These are phyloP conservation scores for Druon quercuslanigerum DNA, from an alignment of 1,140 invertebrate genomes.

Conservation along the genomic window DNA sequence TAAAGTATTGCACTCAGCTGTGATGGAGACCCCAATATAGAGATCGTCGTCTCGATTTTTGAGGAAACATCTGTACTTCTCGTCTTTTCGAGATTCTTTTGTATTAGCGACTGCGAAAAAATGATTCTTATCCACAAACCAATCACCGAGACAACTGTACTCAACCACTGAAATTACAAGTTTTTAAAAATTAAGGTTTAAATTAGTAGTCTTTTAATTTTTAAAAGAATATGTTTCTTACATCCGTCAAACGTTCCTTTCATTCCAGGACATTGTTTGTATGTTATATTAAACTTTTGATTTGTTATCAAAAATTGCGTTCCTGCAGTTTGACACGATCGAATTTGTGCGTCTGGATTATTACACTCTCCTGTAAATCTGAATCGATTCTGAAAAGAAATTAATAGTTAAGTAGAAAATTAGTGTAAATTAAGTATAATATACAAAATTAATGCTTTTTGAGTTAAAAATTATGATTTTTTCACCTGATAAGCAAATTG, in stretches of 20 bases:
- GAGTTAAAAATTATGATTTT: conserved; percentile 37
- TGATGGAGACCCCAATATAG: conserved; percentile 91
- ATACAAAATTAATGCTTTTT: conserved; percentile 29
- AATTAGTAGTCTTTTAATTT: conserved; percentile 33
- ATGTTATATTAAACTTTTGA: conserved; percentile 97
- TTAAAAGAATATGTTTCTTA: conserved; percentile 60
- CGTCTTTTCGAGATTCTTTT: conserved; percentile 94
- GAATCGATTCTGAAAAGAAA: conserved; percentile 82
- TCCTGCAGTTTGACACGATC: conserved; percentile 96
- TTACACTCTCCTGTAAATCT: conserved; percentile 94
- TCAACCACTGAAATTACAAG: conserved; percentile 82
- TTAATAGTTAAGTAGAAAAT: conserved; percentile 34
- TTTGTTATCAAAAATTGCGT: conserved; percentile 97
- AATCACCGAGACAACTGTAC: conserved; percentile 95
- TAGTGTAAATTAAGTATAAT: conserved; percentile 36
- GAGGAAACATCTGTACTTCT: conserved; percentile 94
- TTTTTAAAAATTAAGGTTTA: conserved; percentile 37
- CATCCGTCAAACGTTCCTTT: conserved; percentile 90
- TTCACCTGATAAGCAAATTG: conserved; percentile 93
- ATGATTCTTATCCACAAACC: conserved; percentile 96
- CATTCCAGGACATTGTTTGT: conserved; percentile 90
- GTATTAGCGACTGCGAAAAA: conserved; percentile 96
- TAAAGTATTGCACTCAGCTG: conserved; percentile 92
- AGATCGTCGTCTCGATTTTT: conserved; percentile 94
- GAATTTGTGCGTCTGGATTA: conserved; percentile 90